A percentile compares a stretch with the other conserved stretches of the same genome.
These are phyloP conservation scores for Matsumyia berberina DNA, from an alignment of 2,888 invertebrate genomes.

Conservation along the genomic window DNA sequence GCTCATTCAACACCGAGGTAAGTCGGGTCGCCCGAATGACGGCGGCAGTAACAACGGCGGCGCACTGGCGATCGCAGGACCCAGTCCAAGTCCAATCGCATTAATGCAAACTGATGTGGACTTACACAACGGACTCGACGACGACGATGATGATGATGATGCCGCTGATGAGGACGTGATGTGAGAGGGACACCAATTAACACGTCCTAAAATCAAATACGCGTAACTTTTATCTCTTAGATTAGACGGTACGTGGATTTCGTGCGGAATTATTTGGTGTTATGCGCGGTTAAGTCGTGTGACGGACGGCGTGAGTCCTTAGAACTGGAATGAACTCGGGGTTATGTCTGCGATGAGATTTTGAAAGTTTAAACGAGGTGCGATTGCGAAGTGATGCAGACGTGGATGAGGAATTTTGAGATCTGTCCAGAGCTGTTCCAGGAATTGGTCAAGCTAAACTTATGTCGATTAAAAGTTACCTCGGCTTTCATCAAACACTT, in stretches of 20 bases:
- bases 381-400: background rate
- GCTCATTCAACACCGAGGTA: constrained; percentile 75
- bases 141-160: constrained; percentile 49
- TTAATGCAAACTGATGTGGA: constrained; percentile 76
- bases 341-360: background rate
- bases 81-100: constrained; percentile 67
- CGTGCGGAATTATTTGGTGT: constrained; percentile 59
- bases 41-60: background rate
- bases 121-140: constrained; percentile 69
- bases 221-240: constrained; percentile 74
- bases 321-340: constrained; percentile 3
- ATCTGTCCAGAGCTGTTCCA: background rate
- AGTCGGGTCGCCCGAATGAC: constrained; percentile 57
- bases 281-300: constrained; percentile 37
- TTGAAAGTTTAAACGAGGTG: background rate
- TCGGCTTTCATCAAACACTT: too few species aligned
- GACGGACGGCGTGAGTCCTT: constrained; percentile 9
- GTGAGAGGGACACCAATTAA: constrained; percentile 76
- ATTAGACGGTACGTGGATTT: constrained; percentile 64
- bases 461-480: too few species aligned
- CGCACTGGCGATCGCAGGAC: constrained; percentile 3
- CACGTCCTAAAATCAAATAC: constrained; percentile 76
- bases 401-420: background rate
- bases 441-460: background rate
- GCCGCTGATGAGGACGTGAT: constrained; percentile 71